phyloP scores from a whole-genome alignment of 2,113 vertebrate species.

The Accipiter virgatus region DNA sequence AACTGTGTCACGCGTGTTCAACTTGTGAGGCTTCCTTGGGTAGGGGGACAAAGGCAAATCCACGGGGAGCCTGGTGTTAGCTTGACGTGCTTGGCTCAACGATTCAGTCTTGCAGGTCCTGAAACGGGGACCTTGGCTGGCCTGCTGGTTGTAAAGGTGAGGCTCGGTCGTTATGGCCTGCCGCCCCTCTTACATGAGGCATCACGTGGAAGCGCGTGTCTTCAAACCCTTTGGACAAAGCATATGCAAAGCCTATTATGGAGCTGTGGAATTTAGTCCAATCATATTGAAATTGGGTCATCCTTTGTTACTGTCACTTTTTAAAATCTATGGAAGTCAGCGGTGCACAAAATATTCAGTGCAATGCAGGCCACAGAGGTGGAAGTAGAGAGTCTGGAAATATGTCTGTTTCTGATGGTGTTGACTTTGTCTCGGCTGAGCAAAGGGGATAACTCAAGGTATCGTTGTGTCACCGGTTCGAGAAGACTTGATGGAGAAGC shows the following conservation, averaged over 20 bases:
- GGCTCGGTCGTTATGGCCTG: neutral
- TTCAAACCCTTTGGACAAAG: neutral
- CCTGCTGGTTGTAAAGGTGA: neutral
- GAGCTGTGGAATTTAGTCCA: neutral
- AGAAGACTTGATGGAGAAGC: neutral
- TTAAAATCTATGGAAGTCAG: neutral
- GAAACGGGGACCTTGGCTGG: neutral
- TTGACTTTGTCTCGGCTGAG: neutral
- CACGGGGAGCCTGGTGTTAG: neutral
- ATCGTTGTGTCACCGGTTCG: neutral
- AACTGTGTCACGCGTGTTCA: fast-evolving
- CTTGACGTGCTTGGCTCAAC: neutral
- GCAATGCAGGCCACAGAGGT: neutral
- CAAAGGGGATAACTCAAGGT: neutral
- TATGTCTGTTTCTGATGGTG: neutral
- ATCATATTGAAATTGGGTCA: conserved; percentile 23
- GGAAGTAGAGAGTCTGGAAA: neutral
- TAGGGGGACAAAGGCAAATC: neutral
- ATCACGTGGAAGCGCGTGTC: fast-evolving
- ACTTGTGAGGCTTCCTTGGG: neutral
- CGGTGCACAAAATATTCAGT: neutral
- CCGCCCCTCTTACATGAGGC: neutral
- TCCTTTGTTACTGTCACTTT: conserved; percentile 35
- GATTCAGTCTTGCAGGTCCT: neutral
- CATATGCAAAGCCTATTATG: neutral